Conservation (phyloP, 1,140 invertebrate genomes). For the Drosophila ohnishii region DNA sequence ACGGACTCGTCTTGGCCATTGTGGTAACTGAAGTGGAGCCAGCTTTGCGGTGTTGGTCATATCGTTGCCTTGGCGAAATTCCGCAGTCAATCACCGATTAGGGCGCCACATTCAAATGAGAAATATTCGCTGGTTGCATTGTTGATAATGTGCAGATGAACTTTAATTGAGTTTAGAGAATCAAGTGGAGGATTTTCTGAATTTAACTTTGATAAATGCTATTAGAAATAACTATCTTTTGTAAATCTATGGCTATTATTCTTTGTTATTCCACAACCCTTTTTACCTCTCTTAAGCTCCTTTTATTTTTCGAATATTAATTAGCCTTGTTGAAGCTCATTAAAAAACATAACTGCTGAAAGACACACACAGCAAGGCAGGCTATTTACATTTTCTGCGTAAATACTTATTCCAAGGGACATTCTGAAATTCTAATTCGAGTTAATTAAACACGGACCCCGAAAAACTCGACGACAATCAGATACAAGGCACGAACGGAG, state of each 20-base stretch:
- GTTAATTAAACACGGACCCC: constrained; percentile 68
- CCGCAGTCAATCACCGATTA: constrained; percentile 50
- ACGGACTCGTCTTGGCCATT: constrained; percentile 13
- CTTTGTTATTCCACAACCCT: neutral
- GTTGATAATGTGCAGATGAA: constrained; percentile 22
- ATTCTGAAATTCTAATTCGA: constrained; percentile 73
- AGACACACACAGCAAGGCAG: neutral
- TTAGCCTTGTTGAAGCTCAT: constrained; percentile 30
- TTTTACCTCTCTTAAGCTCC: neutral
- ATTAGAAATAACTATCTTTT: neutral
- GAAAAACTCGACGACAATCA: constrained; percentile 57
- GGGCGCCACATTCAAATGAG: constrained; percentile 43
- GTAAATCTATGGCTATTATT: too few species aligned
- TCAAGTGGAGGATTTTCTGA: neutral
- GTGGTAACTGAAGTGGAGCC: constrained; percentile 22
- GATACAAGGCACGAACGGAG: constrained; percentile 70
- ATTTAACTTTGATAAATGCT: neutral
- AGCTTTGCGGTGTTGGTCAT: constrained; percentile 37
- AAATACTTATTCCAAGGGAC: constrained; percentile 22
- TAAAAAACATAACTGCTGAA: constrained; percentile 34
- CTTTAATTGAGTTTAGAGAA: neutral
- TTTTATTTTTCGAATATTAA: constrained; percentile 5
- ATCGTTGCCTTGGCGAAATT: constrained; percentile 35
- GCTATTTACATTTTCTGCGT: constrained; percentile 40
- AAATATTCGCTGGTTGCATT: constrained; percentile 43